These are phyloP conservation scores for Hofmannophila pseudospretella DNA, from an alignment of 2,888 invertebrate genomes.

Conservation along the genomic window DNA sequence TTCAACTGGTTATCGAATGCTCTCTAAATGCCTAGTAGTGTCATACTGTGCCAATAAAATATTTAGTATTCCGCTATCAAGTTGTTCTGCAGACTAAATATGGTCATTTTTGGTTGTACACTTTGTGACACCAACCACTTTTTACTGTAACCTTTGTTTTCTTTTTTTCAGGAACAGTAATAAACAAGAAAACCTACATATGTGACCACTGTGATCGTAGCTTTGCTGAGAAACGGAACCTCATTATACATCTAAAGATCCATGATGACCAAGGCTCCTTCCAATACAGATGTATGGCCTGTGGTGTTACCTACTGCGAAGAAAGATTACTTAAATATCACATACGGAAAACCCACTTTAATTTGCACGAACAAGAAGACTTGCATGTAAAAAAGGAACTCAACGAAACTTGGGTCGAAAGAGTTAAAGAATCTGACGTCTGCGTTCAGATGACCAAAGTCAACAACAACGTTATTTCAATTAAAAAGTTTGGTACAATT, in stretches of 20 bases:
- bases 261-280: slow-evolving; percentile 37
- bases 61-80: no score
- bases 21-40: no score
- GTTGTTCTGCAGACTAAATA: not conserved
- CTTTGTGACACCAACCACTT: no score
- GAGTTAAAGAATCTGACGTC: slow-evolving; percentile 32
- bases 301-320: slow-evolving; percentile 42
- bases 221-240: slow-evolving; percentile 46
- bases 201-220: slow-evolving; percentile 51
- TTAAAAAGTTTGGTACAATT: slow-evolving; percentile 25
- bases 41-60: no score
- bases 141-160: no score
- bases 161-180: slow-evolving; percentile 5
- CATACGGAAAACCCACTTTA: slow-evolving; percentile 47
- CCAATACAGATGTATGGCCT: slow-evolving; percentile 40
- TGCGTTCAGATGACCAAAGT: slow-evolving; percentile 57
- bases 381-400: slow-evolving; percentile 27
- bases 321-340: slow-evolving; percentile 45
- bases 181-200: slow-evolving; percentile 21
- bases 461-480: slow-evolving; percentile 42
- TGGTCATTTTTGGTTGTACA: not conserved
- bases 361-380: slow-evolving; percentile 25
- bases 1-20: no score
- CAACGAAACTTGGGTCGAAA: slow-evolving; percentile 59
- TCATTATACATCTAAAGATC: slow-evolving; percentile 40